phyloP scores from a whole-genome alignment of 2,888 invertebrate genomes.

The Hemaris fuciformis region DNA sequence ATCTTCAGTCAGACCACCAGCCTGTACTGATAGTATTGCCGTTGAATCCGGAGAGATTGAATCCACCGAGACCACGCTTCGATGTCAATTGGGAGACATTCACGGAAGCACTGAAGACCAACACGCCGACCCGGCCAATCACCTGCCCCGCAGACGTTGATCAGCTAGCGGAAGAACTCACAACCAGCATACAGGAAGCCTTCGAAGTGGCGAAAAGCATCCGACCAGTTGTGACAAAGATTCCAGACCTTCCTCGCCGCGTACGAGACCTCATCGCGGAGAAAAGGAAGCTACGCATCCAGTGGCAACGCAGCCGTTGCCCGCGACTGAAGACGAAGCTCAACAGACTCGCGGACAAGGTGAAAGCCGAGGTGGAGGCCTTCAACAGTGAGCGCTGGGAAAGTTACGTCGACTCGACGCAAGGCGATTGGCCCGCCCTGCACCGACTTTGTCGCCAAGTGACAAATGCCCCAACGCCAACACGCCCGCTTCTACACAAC shows the following conservation, averaged over 20 bases:
- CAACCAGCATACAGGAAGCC: background rate
- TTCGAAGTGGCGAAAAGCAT: background rate
- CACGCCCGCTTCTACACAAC: background rate
- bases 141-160: background rate
- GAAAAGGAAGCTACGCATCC: background rate
- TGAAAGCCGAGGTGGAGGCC: background rate
- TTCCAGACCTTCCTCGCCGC: background rate
- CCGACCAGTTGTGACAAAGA: background rate
- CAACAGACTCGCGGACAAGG: background rate
- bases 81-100: background rate
- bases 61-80: background rate
- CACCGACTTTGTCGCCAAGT: background rate
- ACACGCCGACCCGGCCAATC: background rate
- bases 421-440: background rate
- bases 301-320: background rate
- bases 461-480: background rate
- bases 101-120: background rate
- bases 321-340: background rate
- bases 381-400: background rate
- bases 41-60: no score
- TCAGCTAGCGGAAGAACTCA: background rate
- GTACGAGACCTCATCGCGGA: background rate
- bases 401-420: background rate
- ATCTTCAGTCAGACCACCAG: no score
- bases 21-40: no score